phyloP scores from a whole-genome alignment of 2,113 vertebrate species.

The Phalacrocorax carbo region DNA sequence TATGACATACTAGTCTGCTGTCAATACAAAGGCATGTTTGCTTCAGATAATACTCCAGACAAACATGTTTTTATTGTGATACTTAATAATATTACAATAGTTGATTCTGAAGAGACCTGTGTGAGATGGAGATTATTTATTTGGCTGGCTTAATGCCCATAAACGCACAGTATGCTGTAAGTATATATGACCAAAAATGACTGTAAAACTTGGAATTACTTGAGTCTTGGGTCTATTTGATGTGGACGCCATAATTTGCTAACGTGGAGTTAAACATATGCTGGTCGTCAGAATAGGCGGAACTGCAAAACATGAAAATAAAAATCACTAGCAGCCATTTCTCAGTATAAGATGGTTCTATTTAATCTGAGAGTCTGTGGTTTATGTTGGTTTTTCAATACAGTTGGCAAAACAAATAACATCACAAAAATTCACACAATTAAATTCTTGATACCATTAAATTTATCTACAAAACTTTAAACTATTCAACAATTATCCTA shows the following conservation, averaged over 20 bases:
- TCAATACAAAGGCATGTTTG: neutral
- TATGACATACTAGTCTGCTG: slow-evolving; percentile 17
- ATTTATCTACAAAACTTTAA: slow-evolving; percentile 21
- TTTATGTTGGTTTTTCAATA: neutral
- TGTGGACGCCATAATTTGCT: neutral
- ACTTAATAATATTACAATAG: neutral
- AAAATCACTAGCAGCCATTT: neutral
- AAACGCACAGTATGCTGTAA: neutral
- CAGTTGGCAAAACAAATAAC: neutral
- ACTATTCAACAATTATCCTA: slow-evolving; percentile 34
- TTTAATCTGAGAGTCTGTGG: slow-evolving; percentile 31
- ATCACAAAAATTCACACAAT: neutral
- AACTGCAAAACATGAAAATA: slow-evolving; percentile 3
- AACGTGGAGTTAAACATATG: neutral
- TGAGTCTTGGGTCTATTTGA: neutral
- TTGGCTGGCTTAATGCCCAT: slow-evolving; percentile 32
- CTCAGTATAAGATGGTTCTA: neutral
- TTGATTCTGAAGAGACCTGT: slow-evolving; percentile 23
- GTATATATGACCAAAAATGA: neutral
- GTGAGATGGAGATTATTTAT: slow-evolving; percentile 34
- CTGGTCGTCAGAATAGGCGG: neutral
- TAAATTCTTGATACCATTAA: neutral
- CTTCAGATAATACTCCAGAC: slow-evolving; percentile 39
- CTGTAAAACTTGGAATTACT: neutral
- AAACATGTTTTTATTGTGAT: neutral